Conservation (phyloP, 2,888 invertebrate species). For the Eupithecia pulchellata region DNA sequence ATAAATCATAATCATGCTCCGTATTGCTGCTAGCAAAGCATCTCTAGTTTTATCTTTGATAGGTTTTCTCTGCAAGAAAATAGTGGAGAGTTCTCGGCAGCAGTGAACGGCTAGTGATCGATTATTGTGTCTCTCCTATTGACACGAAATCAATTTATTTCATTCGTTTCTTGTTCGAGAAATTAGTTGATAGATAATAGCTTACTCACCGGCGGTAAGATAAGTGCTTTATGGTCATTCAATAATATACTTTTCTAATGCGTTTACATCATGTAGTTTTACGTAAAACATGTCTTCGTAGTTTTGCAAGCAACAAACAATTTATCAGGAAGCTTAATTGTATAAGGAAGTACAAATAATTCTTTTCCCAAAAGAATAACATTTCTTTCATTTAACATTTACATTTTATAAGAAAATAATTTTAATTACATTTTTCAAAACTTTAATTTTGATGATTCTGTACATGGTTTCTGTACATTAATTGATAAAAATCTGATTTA, state of each 20-base stretch:
- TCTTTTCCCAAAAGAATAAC: constrained; percentile 85
- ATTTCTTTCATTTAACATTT: constrained; percentile 61
- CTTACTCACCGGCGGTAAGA: too few relatives aligned
- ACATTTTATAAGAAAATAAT: constrained; percentile 56
- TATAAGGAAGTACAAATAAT: constrained; percentile 73
- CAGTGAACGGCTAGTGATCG: too few relatives aligned
- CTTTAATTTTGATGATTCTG: constrained; percentile 60
- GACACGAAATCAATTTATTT: too few relatives aligned
- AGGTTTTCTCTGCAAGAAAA: too few relatives aligned
- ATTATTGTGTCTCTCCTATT: too few relatives aligned
- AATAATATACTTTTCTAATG: constrained; percentile 17
- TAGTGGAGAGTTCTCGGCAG: too few relatives aligned
- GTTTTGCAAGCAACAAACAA: constrained; percentile 24
- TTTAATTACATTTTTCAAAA: constrained; percentile 62
- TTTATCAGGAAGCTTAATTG: constrained; percentile 61
- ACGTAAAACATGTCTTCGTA: constrained; percentile 17
- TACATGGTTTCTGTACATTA: constrained; percentile 43
- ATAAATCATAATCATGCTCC: too few relatives aligned
- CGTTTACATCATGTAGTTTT: constrained; percentile 11
- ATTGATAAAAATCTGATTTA: constrained; percentile 46
- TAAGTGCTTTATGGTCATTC: not conserved
- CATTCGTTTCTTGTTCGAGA: too few relatives aligned
- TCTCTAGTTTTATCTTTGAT: too few relatives aligned
- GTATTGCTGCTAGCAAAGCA: too few relatives aligned
- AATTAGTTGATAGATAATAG: too few relatives aligned